Base-by-base conservation (phyloP, 2,888 invertebrate genomes). In the Caprella mutica region DNA sequence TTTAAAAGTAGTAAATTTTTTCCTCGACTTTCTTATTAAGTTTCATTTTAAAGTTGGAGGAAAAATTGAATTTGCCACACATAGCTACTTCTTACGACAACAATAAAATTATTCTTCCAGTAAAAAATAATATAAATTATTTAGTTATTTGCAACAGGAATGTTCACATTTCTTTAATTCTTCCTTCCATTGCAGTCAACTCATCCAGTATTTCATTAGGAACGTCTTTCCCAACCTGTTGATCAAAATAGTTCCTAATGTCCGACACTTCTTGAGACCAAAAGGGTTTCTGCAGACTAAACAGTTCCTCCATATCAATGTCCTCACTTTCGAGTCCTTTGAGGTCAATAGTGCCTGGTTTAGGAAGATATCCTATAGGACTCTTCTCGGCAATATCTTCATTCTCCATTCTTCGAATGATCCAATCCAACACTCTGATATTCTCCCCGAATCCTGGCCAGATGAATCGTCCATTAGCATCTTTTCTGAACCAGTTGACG, bases 371-470 rank as follows among this genome's bases (percentile, higher is more conserved):
- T 17, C 79, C 79, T 57, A 96, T 84, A 0, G 92, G 81, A 0
- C 89, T 84, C 52, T 84, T 79, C n/a, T 71, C 69, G 55, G 81
- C 83, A 17, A 75, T 71, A 21, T 80, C 76, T 68, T 86, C 84
- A 3, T 81, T 81, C 65, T 91, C 86, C 17, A 48, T 17, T 52
- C 97, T 81, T 54, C 86, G 82, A 55, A 94, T 77, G 62, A 94
- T 81, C 97, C 97, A 98, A 69, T 98, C 96, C 38, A 98, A 77
- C 0, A 98, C 96, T 19, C 98, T 82, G 5, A 86, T 82, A 73
- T 98, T 98, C 67, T 98, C 97, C 0, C 94, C 93, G 71, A 90
- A 98, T 65, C 98, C 98, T 1, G 98, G 98, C 98, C 98, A 98
- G 67, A 98, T 77, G 80, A 94, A 98, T 72, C 88, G 84, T 91